Conservation (phyloP, 2,888 invertebrate genomes). For the Drosophila meridionalis region DNA sequence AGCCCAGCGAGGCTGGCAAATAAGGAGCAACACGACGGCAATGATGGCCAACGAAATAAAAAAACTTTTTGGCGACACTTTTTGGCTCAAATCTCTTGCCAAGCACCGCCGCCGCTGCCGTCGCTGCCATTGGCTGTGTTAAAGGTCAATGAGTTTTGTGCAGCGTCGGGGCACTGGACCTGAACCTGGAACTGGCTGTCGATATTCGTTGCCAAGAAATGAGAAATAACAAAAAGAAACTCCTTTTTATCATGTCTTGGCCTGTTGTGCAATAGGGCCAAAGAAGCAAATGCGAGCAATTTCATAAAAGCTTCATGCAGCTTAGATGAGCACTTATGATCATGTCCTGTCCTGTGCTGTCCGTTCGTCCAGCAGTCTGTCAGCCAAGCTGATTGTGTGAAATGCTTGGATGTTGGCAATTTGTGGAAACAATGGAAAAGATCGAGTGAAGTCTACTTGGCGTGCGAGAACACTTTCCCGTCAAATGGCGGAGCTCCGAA, state of each 20-base stretch:
- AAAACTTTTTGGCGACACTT: conserved; percentile 70
- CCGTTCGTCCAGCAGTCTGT: conserved; percentile 1
- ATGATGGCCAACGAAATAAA: conserved; percentile 54
- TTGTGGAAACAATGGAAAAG: conserved; percentile 50
- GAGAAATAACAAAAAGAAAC: conserved; percentile 3
- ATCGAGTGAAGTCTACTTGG: conserved; percentile 20
- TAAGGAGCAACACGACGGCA: conserved; percentile 78
- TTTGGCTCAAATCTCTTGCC: conserved; percentile 57
- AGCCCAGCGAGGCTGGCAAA: conserved; percentile 65
- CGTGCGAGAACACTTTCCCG: conserved; percentile 70
- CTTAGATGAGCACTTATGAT: conserved; percentile 18
- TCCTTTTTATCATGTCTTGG: conserved; percentile 25
- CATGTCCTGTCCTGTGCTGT: neutral
- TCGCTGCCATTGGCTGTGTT: conserved; percentile 47
- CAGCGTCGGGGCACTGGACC: conserved; percentile 70
- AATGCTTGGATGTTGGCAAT: conserved; percentile 44
- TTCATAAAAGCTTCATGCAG: conserved; percentile 25
- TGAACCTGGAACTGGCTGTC: conserved; percentile 70
- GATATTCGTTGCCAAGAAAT: conserved; percentile 43
- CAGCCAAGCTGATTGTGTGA: conserved; percentile 52
- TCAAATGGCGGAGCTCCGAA: conserved; percentile 51
- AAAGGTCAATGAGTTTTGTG: conserved; percentile 76
- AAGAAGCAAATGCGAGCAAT: conserved; percentile 48
- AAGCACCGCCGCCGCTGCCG: conserved; percentile 23
- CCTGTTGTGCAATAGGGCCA: conserved; percentile 53